Evolutionary conservation across 2,797 vertebrate species (phyloP).

Genomic region (Helicolenus hilgendorfi): DNA sequence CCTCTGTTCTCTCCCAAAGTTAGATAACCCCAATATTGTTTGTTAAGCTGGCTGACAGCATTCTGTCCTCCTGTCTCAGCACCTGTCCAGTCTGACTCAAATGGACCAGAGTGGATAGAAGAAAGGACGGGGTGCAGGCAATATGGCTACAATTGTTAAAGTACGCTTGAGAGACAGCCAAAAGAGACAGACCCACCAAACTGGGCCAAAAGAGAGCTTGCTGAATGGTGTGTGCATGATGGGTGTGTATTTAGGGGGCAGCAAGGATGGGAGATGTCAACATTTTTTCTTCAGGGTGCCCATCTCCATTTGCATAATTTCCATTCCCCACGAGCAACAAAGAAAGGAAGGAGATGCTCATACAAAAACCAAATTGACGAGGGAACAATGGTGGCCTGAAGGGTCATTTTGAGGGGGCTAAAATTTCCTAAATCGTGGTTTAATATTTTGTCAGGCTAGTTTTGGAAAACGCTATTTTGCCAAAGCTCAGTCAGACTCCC

Average conservation of each 20-base stretch:
- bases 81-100: slow-evolving; percentile 75
- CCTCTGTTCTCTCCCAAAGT: slow-evolving; percentile 50
- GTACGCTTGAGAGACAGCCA: slow-evolving; percentile 87
- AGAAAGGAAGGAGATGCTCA: slow-evolving; percentile 86
- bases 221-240: slow-evolving; percentile 72
- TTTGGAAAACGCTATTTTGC: slow-evolving; percentile 68
- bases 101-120: slow-evolving; percentile 65
- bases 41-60: slow-evolving; percentile 79
- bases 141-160: slow-evolving; percentile 80
- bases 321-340: slow-evolving; percentile 80
- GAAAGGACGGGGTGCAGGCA: slow-evolving; percentile 66
- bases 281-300: slow-evolving; percentile 85
- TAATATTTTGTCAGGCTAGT: slow-evolving; percentile 83
- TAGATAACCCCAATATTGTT: slow-evolving; percentile 77
- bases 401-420: slow-evolving; percentile 83
- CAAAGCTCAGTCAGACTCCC: slow-evolving; percentile 63
- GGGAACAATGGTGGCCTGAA: slow-evolving; percentile 89
- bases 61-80: slow-evolving; percentile 76
- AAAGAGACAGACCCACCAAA: slow-evolving; percentile 82
- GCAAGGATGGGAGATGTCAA: slow-evolving; percentile 87
- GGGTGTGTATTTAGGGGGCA: slow-evolving; percentile 84
- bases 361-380: slow-evolving; percentile 89
- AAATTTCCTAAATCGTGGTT: slow-evolving; percentile 75
- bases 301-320: slow-evolving; percentile 91
- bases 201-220: slow-evolving; percentile 76